Base-by-base conservation (phyloP, 2,888 invertebrate species). In the Itoplectis maculator region DNA sequence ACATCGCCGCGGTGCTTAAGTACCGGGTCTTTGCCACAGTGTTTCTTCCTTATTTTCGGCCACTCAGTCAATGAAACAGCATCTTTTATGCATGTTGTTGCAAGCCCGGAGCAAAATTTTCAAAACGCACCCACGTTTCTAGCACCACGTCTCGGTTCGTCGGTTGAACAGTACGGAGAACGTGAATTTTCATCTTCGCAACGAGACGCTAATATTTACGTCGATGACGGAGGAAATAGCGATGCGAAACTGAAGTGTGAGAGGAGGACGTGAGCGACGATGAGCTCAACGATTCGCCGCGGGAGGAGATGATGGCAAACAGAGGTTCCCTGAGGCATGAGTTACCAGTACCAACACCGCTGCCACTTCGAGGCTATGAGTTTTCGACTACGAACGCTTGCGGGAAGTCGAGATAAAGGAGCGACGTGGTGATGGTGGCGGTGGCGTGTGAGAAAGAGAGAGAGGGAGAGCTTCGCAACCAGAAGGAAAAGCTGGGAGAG, bases 401-500 rank as follows among this genome's bases (percentile, higher is more conserved):
- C 79, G 66, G 72, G 15, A 42, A 54, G 63, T 72, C 76, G 54
- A 76, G 81, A 81, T 81, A 76, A 81, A 81, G 72, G 61, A 61
- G 72, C 72, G 20, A 72, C 15, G 18, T 13, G 73, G 47, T 45
- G 63, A 49, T 61, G 74, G 29, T 29, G 29, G n/a, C n/a, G n/a
- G n/a, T n/a, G n/a, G n/a, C n/a, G n/a, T n/a, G n/a, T n/a, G n/a
- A n/a, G n/a, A n/a, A n/a, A n/a, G n/a, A n/a, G n/a, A n/a, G n/a
- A n/a, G n/a, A 29, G 29, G 29, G 29, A 29, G 49, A 59, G 69
- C 49, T 75, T 80, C 72, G 63, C 69, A 72, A 78, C 75, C 77
- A 79, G 83, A 83, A 83, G 81, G 81, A 74, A 83, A 81, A 81
- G 81, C 81, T n/a, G n/a, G n/a, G 74, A 66, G 74, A 76, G 79